phyloP scores from a whole-genome alignment of 2,113 vertebrate genomes.

The Nothobranchius furzeri region DNA sequence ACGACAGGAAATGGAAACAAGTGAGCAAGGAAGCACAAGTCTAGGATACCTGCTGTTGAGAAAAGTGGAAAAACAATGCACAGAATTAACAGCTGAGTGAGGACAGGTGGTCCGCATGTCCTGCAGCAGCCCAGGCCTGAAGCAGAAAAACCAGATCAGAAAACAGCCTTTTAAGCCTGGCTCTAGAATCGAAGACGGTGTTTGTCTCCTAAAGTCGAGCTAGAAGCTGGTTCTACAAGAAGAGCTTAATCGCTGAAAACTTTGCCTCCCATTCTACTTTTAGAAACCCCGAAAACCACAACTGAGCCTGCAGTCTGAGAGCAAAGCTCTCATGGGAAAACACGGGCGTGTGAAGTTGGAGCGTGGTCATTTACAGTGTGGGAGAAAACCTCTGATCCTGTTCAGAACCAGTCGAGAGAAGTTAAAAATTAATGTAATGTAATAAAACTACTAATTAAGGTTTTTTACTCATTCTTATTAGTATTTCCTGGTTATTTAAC shows the following conservation, averaged over 20 bases:
- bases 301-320: not conserved
- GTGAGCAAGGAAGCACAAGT: too few relatives aligned
- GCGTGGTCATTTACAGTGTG: not conserved
- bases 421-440: not conserved
- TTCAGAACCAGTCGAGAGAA: not conserved
- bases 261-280: not conserved
- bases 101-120: too few relatives aligned
- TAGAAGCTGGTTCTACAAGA: not conserved
- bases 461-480: too few relatives aligned
- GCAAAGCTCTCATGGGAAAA: not conserved
- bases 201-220: not conserved
- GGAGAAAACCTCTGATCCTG: not conserved
- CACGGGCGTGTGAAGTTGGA: not conserved
- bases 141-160: too few relatives aligned
- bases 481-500: not conserved
- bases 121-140: too few relatives aligned
- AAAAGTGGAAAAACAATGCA: too few relatives aligned
- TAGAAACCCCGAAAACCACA: not conserved
- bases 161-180: too few relatives aligned
- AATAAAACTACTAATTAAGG: not conserved
- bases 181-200: not conserved
- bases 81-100: too few relatives aligned
- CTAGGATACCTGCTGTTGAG: too few relatives aligned
- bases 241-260: not conserved
- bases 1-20: too few relatives aligned